These are phyloP conservation scores for Coecobrya sp. DNA, from an alignment of 2,888 invertebrate genomes.

Conservation along the genomic window DNA sequence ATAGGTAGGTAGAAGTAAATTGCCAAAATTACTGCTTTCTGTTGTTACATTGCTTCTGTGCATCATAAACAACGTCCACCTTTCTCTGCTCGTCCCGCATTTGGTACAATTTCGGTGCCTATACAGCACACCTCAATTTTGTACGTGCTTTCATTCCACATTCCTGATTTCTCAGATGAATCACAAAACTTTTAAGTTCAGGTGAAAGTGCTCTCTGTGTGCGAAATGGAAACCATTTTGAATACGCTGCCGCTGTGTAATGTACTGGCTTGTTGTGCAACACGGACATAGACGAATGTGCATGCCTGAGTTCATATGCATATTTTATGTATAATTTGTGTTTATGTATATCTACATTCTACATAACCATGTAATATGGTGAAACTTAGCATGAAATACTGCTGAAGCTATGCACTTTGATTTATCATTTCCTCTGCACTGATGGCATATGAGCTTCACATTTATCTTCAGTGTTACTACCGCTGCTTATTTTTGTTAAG, in stretches of 20 bases:
- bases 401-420: conserved; percentile 44
- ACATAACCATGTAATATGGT: conserved; percentile 3
- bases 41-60: not conserved
- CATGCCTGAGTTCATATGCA: conserved; percentile 45
- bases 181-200: conserved; percentile 61
- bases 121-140: conserved; percentile 32
- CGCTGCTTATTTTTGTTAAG: not conserved
- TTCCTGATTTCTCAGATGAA: conserved; percentile 71
- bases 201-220: conserved; percentile 41
- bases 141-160: conserved; percentile 54
- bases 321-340: conserved; percentile 63
- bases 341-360: conserved; percentile 50
- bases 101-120: not conserved
- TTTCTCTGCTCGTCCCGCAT: not conserved
- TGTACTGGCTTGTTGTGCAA: not conserved
- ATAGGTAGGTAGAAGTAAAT: conserved; percentile 30
- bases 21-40: conserved; percentile 18
- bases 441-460: conserved; percentile 15
- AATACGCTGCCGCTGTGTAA: not conserved
- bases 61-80: not conserved
- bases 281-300: conserved; percentile 10
- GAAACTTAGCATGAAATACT: conserved; percentile 30
- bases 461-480: not conserved
- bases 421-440: conserved; percentile 55
- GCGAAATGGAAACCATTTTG: conserved; percentile 21